Percentiles rank a stretch among this genome's conserved stretches.
These are phyloP conservation scores for Indicator maculatus DNA, from an alignment of 2,113 vertebrate genomes.

Conservation along the genomic window DNA sequence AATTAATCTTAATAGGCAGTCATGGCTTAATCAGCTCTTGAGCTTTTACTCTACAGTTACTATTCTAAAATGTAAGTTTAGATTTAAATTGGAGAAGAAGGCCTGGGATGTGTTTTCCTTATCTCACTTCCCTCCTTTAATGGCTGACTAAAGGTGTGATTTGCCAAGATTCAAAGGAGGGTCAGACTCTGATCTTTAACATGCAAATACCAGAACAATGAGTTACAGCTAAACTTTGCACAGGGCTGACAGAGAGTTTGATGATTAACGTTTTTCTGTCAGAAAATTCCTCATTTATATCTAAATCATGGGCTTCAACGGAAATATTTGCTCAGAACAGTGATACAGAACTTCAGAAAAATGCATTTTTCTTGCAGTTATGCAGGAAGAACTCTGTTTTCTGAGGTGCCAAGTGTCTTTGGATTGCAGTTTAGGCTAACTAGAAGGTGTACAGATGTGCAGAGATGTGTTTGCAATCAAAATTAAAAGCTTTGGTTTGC, in stretches of 20 bases:
- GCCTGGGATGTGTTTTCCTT: background rate
- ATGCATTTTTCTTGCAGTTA: background rate
- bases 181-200: background rate
- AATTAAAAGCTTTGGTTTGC: background rate
- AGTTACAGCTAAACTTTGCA: background rate
- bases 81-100: slow-evolving; percentile 20
- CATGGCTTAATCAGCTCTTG: background rate
- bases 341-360: background rate
- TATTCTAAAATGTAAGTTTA: slow-evolving; percentile 5
- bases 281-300: background rate
- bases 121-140: background rate
- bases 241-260: background rate
- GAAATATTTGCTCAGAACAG: background rate
- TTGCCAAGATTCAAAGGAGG: background rate
- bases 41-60: slow-evolving; percentile 22
- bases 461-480: background rate
- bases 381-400: background rate
- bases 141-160: background rate
- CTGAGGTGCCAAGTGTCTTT: background rate
- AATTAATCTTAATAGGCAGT: slow-evolving; percentile 23
- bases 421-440: background rate
- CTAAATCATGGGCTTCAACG: background rate
- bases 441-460: background rate
- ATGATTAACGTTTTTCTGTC: background rate
- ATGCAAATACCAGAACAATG: background rate